Percentiles rank a stretch among this genome's conserved stretches.
Conservation (phyloP, 2,797 vertebrate species). For the Spinus pinus region DNA sequence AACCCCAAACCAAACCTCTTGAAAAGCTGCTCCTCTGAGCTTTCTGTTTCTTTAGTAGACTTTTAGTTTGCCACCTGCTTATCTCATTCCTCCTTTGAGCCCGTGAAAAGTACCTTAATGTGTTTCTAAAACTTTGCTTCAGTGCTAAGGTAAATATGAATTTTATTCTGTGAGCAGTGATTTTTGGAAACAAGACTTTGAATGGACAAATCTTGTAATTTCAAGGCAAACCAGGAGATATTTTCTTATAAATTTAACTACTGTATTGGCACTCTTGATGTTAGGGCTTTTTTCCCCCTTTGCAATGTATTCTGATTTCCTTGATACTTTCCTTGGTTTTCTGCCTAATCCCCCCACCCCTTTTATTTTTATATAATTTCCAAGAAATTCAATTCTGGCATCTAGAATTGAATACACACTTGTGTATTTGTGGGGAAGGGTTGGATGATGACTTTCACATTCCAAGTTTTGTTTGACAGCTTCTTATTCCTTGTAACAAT, state of each 20-base stretch:
- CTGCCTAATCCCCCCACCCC: fast-evolving
- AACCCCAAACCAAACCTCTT: not conserved
- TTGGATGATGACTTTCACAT: not conserved
- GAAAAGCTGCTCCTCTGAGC: not conserved
- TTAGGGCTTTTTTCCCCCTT: fast-evolving
- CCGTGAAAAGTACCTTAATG: not conserved
- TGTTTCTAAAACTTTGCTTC: not conserved
- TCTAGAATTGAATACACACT: not conserved
- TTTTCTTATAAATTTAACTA: not conserved
- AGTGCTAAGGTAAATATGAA: not conserved
- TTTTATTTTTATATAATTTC: not conserved
- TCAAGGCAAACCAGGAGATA: not conserved
- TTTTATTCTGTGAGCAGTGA: not conserved
- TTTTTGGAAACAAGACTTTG: not conserved
- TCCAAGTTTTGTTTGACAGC: not conserved
- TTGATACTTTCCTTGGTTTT: not conserved
- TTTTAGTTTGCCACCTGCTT: not conserved
- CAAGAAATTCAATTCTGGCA: not conserved
- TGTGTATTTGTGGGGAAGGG: fast-evolving
- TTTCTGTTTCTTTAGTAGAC: not conserved
- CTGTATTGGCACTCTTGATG: not conserved
- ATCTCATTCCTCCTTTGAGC: not conserved
- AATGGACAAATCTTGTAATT: not conserved
- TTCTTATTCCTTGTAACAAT: not conserved
- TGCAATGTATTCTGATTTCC: not conserved